These are phyloP conservation scores for Protonibea diacanthus DNA, from an alignment of 2,797 vertebrate genomes.

Conservation along the genomic window DNA sequence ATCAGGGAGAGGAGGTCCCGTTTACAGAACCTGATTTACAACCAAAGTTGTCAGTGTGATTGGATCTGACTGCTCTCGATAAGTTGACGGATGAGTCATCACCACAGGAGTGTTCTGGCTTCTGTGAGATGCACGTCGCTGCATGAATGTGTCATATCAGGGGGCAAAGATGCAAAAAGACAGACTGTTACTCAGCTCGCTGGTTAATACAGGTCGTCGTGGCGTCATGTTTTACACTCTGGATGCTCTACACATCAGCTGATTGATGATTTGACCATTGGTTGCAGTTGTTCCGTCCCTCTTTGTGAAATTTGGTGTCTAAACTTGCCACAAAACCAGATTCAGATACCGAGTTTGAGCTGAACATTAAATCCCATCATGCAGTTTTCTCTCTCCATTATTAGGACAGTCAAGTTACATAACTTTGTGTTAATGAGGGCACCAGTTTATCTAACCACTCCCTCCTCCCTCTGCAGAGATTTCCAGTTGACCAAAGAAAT, in stretches of 20 bases:
- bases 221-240: too few relatives aligned
- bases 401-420: not conserved
- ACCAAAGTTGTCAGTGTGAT: not conserved
- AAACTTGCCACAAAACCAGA: not conserved
- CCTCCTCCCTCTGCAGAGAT: constrained; percentile 73
- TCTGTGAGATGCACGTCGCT: not conserved
- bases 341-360: too few relatives aligned
- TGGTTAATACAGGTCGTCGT: not conserved
- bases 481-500: constrained; percentile 99
- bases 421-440: not conserved
- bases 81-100: not conserved
- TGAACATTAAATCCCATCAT: not conserved
- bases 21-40: constrained; percentile 4
- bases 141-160: not conserved
- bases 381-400: not conserved
- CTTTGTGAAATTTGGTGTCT: not conserved
- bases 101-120: not conserved
- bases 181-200: not conserved
- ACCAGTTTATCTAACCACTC: not conserved
- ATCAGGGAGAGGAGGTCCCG: not conserved
- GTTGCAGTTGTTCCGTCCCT: too few relatives aligned
- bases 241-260: too few relatives aligned
- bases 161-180: not conserved
- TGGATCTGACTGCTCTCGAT: not conserved
- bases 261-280: not conserved